A percentile compares a stretch with the other conserved stretches of the same genome.
Evolutionary conservation across 2,888 invertebrate genomes (phyloP).

Genomic region (Drosophila basisetae): DNA sequence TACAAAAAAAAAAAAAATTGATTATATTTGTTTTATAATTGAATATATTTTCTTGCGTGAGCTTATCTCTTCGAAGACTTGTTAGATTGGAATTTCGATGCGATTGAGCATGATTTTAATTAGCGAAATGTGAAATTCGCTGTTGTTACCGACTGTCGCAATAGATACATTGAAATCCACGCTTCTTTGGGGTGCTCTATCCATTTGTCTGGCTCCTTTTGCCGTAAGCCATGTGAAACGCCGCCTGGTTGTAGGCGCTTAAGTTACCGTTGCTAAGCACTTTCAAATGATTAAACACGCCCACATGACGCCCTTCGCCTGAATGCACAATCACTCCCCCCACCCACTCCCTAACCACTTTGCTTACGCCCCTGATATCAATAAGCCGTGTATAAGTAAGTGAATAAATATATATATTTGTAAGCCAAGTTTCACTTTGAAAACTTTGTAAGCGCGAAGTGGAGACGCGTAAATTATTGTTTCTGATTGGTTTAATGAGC

Average conservation of each 20-base stretch:
- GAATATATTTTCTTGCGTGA: slow-evolving; percentile 1
- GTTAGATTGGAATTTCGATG: slow-evolving; percentile 36
- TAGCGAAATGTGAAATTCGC: slow-evolving; percentile 44
- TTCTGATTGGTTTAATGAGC: slow-evolving; percentile 72
- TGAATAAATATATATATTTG: neutral
- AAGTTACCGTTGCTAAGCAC: slow-evolving; percentile 59
- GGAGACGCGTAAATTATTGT: slow-evolving; percentile 64
- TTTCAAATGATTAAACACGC: slow-evolving; percentile 66
- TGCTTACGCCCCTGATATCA: neutral
- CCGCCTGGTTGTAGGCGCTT: neutral
- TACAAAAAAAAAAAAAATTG: neutral
- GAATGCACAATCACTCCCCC: neutral
- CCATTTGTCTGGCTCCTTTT: slow-evolving; percentile 34
- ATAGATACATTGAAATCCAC: slow-evolving; percentile 24
- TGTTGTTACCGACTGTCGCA: slow-evolving; percentile 17
- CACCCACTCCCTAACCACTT: neutral
- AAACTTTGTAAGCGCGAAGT: slow-evolving; percentile 50
- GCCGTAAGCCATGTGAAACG: slow-evolving; percentile 31
- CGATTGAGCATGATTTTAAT: slow-evolving; percentile 51
- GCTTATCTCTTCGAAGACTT: slow-evolving; percentile 30
- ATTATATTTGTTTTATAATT: slow-evolving; percentile 13
- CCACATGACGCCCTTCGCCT: slow-evolving; percentile 52
- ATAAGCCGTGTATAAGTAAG: slow-evolving; percentile 15
- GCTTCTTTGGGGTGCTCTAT: slow-evolving; percentile 15
- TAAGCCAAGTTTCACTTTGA: slow-evolving; percentile 37